Evolutionary conservation across 2,113 vertebrate genomes (phyloP).

Genomic region (Amia ocellicauda): DNA sequence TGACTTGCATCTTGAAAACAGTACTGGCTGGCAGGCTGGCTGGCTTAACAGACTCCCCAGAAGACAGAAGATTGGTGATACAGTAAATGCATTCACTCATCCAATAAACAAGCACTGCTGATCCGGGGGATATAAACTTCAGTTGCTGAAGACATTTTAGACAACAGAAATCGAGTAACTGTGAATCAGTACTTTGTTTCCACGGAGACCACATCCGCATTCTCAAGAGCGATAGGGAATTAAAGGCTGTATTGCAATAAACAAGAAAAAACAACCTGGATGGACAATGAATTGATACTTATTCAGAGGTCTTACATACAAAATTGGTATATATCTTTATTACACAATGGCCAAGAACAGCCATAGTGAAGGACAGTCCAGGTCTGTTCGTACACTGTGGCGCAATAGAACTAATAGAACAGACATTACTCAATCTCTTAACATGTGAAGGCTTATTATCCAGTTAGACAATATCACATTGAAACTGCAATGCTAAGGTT

Average conservation of each 20-base stretch:
- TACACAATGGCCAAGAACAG: too few relatives aligned
- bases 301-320: neutral
- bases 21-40: too few relatives aligned
- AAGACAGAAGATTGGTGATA: neutral
- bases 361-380: too few relatives aligned
- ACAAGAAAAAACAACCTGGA: neutral
- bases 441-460: too few relatives aligned
- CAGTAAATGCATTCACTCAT: neutral
- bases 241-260: neutral
- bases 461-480: too few relatives aligned
- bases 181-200: slow-evolving; percentile 14
- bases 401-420: too few relatives aligned
- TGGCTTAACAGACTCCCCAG: neutral
- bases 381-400: too few relatives aligned
- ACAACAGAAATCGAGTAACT: neutral
- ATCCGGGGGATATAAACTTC: neutral
- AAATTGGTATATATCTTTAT: too few relatives aligned
- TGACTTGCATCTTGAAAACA: slow-evolving; percentile 8
- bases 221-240: neutral
- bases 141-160: neutral
- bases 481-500: too few relatives aligned
- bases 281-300: too few relatives aligned
- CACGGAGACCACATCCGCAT: slow-evolving; percentile 8
- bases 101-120: neutral
- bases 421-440: too few relatives aligned